These are phyloP conservation scores for Euplexia lucipara DNA, from an alignment of 2,888 invertebrate genomes.

Conservation along the genomic window DNA sequence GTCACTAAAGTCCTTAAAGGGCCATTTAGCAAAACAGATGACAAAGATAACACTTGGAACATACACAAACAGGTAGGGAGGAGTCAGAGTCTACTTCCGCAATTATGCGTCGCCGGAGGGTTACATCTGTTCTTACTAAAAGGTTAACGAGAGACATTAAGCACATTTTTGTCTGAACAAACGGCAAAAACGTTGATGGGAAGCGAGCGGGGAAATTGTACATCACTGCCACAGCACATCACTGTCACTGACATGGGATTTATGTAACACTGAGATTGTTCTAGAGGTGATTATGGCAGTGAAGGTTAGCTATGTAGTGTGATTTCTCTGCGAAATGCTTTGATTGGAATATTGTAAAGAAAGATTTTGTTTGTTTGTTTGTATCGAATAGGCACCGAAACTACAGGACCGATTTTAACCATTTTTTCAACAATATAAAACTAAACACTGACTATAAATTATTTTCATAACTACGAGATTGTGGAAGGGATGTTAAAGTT, in stretches of 20 bases:
- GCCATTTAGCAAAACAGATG: constrained; percentile 68
- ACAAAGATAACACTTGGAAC: constrained; percentile 68
- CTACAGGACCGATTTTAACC: no score
- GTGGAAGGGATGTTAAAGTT: no score
- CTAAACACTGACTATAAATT: no score
- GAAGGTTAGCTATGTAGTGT: constrained; percentile 22
- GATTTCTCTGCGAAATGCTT: constrained; percentile 37
- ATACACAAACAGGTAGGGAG: constrained; percentile 60
- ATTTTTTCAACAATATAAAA: no score
- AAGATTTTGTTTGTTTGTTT: no score
- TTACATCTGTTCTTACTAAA: constrained; percentile 79
- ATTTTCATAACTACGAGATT: no score
- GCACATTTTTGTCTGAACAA: constrained; percentile 72
- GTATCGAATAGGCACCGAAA: no score
- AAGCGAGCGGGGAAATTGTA: constrained; percentile 70
- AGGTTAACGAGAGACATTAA: constrained; percentile 84
- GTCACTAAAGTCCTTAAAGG: constrained; percentile 62
- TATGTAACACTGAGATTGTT: constrained; percentile 48
- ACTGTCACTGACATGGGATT: constrained; percentile 59
- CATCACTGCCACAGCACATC: constrained; percentile 54
- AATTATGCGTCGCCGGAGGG: constrained; percentile 78
- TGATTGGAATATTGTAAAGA: no score
- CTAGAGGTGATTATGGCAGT: constrained; percentile 31
- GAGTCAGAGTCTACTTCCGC: constrained; percentile 76
- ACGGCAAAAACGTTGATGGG: constrained; percentile 76